Base-by-base conservation (phyloP, 2,888 invertebrate genomes). In the Crocallis elinguaria region DNA sequence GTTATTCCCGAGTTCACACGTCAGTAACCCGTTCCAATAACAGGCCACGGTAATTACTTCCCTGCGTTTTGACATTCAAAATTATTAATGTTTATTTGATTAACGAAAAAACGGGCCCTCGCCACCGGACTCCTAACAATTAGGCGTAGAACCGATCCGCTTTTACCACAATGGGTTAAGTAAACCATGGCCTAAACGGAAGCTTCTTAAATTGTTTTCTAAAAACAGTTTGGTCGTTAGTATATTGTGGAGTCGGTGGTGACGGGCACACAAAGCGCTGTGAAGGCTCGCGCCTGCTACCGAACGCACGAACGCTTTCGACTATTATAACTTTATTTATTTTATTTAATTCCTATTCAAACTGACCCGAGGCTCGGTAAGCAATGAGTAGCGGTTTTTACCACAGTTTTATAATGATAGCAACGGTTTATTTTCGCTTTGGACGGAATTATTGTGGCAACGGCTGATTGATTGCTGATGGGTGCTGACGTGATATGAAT, bases 181-280 rank as follows among this genome's bases (percentile, higher is more conserved):
- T 84, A 86, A 85, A 87, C 83, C 74, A 65, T 37, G 64, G 66
- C 64, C 58, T 69, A 84, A 88, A 88, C 88, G 89, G 90, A 86
- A 89, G 88, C 89, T 77, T 82, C 83, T 85, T 83, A 82, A 82
- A 86, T 79, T 88, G 88, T 90, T 89, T 89, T 87, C 79, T 84
- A 85, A 85, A 87, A 89, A 88, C 89, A 88, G 77, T 76, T 67
- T 49, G 76, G 75, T 84, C 85, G 86, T 82, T 85, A 84, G 77
- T 74, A 66, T 75, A 66, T 73, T 75, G 70, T 70, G 64, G 67
- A 78, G 77, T 73, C 73, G 72, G 66, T 50, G 66, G 60, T 80
- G 83, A 82, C 65, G 70, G 59, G 52, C 49, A 57, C 56, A 85
- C 82, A 85, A 85, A 71, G 67, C 61, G 64, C 63, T 57, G 16